Conservation (phyloP, 2,797 vertebrate genomes). For the Chloroceryle amazona region DNA sequence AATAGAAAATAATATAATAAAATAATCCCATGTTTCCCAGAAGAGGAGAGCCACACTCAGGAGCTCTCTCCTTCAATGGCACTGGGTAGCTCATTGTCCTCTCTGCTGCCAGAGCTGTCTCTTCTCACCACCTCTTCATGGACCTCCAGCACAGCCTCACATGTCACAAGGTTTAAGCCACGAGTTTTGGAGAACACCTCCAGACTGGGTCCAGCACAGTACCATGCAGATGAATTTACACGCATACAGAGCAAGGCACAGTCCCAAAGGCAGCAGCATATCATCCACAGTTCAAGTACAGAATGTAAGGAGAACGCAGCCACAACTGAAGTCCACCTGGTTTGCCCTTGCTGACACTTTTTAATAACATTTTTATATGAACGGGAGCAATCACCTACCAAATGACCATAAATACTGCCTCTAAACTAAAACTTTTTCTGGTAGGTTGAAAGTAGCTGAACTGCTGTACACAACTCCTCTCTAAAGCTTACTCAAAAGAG, state of each 20-base stretch:
- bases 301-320: rapidly evolving
- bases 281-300: rapidly evolving
- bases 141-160: not conserved
- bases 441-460: not conserved
- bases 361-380: not conserved
- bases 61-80: not conserved
- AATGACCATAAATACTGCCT: not conserved
- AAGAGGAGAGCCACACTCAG: not conserved
- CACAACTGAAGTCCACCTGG: not conserved
- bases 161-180: rapidly evolving
- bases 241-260: rapidly evolving
- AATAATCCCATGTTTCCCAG: not conserved
- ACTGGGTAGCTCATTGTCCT: not conserved
- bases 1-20: too few species aligned
- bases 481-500: not conserved
- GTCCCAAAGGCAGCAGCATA: not conserved
- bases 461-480: not conserved
- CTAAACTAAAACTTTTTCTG: not conserved
- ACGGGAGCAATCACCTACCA: not conserved
- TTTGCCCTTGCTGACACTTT: not conserved
- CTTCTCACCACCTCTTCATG: not conserved
- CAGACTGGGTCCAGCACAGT: not conserved
- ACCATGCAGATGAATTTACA: rapidly evolving
- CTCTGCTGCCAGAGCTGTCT: not conserved
- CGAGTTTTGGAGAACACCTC: not conserved